Conservation (phyloP, 2,888 invertebrate species). For the Diplazon laetatorius region DNA sequence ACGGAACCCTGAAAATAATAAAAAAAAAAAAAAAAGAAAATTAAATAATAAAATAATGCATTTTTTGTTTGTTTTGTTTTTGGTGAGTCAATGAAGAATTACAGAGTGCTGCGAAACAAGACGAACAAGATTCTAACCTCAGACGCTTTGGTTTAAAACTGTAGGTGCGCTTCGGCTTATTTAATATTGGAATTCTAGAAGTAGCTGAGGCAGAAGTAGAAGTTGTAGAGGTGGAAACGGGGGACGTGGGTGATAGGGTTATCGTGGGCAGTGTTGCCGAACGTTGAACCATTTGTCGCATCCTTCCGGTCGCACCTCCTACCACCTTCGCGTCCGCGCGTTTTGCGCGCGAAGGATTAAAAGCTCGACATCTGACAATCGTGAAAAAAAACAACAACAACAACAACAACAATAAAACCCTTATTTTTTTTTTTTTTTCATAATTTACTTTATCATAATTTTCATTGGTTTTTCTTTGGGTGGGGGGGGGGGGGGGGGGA, state of each 20-base stretch:
- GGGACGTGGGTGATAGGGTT: slow-evolving; percentile 72
- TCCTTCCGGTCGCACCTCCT: slow-evolving; percentile 62
- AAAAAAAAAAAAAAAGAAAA: slow-evolving; percentile 3
- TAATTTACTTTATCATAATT: too few relatives aligned
- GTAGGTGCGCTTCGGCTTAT: slow-evolving; percentile 80
- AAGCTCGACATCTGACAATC: slow-evolving; percentile 79
- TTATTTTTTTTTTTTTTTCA: slow-evolving; percentile 25
- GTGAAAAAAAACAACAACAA: too few relatives aligned
- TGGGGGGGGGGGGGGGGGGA: too few relatives aligned
- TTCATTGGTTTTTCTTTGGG: slow-evolving; percentile 12
- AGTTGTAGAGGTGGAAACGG: slow-evolving; percentile 59
- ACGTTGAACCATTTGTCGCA: slow-evolving; percentile 77
- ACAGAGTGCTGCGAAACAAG: slow-evolving; percentile 46
- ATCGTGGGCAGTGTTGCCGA: slow-evolving; percentile 79
- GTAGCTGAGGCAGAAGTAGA: slow-evolving; percentile 70
- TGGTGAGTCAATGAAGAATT: slow-evolving; percentile 36
- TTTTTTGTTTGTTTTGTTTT: too few relatives aligned
- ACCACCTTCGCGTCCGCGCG: slow-evolving; percentile 75
- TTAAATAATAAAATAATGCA: slow-evolving; percentile 15
- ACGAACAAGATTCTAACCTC: slow-evolving; percentile 80
- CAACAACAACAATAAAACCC: slow-evolving; percentile 28
- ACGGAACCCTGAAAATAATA: too few relatives aligned
- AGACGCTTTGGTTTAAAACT: slow-evolving; percentile 81
- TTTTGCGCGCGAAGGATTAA: slow-evolving; percentile 80
- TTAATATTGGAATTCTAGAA: slow-evolving; percentile 77